These are phyloP conservation scores for Nemoura dubitans DNA, from an alignment of 2,888 invertebrate species.

Conservation along the genomic window DNA sequence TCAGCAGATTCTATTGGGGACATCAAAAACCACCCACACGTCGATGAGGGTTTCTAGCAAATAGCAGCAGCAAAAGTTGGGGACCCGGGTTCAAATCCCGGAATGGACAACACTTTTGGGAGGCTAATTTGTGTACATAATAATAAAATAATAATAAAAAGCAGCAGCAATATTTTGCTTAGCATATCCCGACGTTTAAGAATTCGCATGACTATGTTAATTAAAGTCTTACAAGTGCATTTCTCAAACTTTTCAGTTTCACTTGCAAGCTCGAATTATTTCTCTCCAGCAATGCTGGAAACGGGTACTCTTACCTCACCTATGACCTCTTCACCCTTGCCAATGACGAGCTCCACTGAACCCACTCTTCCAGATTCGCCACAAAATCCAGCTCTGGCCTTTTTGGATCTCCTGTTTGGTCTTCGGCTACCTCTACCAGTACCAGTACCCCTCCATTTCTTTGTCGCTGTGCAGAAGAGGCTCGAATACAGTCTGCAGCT, in stretches of 20 bases:
- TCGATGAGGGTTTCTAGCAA: background rate
- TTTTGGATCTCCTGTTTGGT: background rate
- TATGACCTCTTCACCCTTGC: no score
- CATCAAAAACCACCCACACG: background rate
- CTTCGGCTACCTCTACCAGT: background rate
- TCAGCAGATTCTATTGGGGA: no score
- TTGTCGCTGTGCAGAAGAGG: background rate
- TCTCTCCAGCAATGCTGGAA: no score
- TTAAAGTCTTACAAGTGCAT: background rate
- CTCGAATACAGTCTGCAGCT: background rate
- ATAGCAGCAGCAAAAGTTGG: background rate
- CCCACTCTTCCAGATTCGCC: background rate
- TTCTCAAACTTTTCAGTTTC: background rate
- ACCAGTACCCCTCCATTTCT: background rate
- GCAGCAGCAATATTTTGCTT: background rate
- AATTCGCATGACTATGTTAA: background rate
- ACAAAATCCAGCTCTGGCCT: background rate
- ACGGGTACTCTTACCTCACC: no score
- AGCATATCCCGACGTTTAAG: background rate
- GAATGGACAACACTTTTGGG: no score
- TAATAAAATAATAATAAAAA: no score
- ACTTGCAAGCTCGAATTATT: no score
- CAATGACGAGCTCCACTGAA: no score
- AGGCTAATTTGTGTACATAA: no score
- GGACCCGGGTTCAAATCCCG: no score